Evolutionary conservation across 1,140 invertebrate species (phyloP), one percentile per base, ranked within the genome.

Genomic region (Saccostrea glomerata): DNA sequence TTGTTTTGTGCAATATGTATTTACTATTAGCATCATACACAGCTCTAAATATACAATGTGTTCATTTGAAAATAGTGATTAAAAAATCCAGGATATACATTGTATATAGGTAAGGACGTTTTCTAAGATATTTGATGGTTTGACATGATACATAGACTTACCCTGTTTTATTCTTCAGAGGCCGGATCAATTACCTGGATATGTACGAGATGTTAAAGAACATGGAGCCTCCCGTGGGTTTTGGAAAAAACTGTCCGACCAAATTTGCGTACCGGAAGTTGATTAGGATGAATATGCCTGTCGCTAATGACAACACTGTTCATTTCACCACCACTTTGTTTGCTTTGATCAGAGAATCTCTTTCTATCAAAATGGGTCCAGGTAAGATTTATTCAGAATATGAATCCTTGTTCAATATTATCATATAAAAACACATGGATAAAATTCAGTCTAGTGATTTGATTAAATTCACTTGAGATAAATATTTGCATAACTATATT

Each of bases 171-270:
- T 91, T 90, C 96, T 96, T 89, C 95, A 99, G 98, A 89, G 99
- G 99, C 70, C 98, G 98, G 95, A 99, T 99, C 92, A 98, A 98
- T 95, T 99, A 99, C 95, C 97, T 97, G 84, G 99, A 99, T 96
- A 99, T 99, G 98, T 99, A 99, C 95, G 99, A 99, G 95, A 99
- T 99, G 99, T 96, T 99, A 92, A 97, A 99, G 95, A 99, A 99
- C 95, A 99, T 99, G 97, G 99, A 99, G 96, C 99, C 99, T 40
- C 99, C 99, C 30, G 96, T 99, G 94, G 99, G 99, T 89, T 99
- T 99, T 96, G 99, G 99, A 87, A 99, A 99, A 95, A 99, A 99
- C 95, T 99, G 99, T 96, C 99, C 99, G 60, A 99, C 99, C 96
- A 96, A 99, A 93, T 96, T 99, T 92, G 99, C 99, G 40, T 99